A percentile compares a stretch with the other conserved stretches of the same genome.
These are phyloP conservation scores for Bambusicola thoracicus DNA, from an alignment of 2,113 vertebrate species.

Conservation along the genomic window DNA sequence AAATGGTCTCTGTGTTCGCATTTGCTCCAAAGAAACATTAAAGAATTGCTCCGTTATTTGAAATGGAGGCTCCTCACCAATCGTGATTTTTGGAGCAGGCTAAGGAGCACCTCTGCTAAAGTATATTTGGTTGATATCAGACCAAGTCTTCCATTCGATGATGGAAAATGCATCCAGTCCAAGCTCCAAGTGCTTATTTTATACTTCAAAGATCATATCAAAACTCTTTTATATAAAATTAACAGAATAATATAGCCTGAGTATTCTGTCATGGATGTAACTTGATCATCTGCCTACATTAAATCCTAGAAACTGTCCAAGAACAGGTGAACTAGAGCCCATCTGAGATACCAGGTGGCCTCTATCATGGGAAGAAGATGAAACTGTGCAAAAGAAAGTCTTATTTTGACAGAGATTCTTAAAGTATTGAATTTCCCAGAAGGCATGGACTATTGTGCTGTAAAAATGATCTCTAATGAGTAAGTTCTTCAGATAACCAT, in stretches of 20 bases:
- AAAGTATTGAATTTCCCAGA: not conserved
- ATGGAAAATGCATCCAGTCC: not conserved
- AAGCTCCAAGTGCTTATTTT: not conserved
- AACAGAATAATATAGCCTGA: not conserved
- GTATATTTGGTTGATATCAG: not conserved
- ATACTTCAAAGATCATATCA: not conserved
- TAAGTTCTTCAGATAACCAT: slow-evolving; percentile 18
- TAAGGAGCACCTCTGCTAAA: not conserved
- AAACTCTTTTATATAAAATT: not conserved
- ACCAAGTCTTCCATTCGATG: not conserved
- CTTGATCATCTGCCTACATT: not conserved
- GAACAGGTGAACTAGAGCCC: not conserved
- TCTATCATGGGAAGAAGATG: slow-evolving; percentile 5
- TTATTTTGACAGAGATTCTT: slow-evolving; percentile 4
- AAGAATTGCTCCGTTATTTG: not conserved
- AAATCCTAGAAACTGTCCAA: not conserved
- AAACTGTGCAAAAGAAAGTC: slow-evolving; percentile 10
- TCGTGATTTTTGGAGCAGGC: not conserved
- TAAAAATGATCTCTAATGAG: slow-evolving; percentile 26
- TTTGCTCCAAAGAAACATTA: not conserved
- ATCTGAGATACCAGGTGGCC: not conserved
- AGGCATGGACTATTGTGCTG: not conserved
- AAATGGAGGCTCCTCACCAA: not conserved
- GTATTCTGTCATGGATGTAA: not conserved
- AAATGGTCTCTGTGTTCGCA: not conserved